Evolutionary conservation across 2,797 vertebrate genomes (phyloP), one percentile per base, ranked within the genome.

Genomic region (Kryptolebias ocellatus): DNA sequence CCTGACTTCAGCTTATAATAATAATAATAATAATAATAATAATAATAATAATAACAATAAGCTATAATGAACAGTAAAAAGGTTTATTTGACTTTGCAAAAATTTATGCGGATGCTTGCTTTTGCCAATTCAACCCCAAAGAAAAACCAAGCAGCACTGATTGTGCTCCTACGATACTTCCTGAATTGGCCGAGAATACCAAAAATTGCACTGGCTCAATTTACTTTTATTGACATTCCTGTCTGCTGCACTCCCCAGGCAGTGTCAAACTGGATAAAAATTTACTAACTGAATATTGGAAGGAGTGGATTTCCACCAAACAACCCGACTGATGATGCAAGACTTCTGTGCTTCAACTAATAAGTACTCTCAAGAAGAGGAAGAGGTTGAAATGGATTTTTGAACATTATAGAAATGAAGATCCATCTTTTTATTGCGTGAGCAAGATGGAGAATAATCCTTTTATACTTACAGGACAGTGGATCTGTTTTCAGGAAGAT

Each of bases 401-500:
- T 28, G 29, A 59, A 15, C 15, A 49, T 3, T 28, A 6, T 24
- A 29, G 1, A 56, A 20, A 2, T 31, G 12, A 17, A 37, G 14
- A 56, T 37, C 2, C 11, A 8, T 27, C 44, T 60, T 10, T n/a
- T 18, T 60, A 17, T 34, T 6, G 34, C 18, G 45, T n/a, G 20
- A 61, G 10, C 60, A 49, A 17, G 5, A 64, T 17, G 8, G 4
- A 2, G 20, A 39, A 12, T 28, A 6, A 37, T 37, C 53, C 6
- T 62, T 11, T 53, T 74, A 57, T 45, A 92, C 96, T 97, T 91
- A 98, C 97, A 64, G 91, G 45, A 93, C 67, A 8, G 92, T 95
- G 72, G 97, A 96, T 70, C 92, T 95, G 81, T 96, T 96, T 74
- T 93, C 90, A 0, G 96, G 96, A 20, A 96, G 92, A 81, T 97